Base-by-base conservation (phyloP, 1,140 invertebrate genomes). In the Lordiphosa stackelbergi region DNA sequence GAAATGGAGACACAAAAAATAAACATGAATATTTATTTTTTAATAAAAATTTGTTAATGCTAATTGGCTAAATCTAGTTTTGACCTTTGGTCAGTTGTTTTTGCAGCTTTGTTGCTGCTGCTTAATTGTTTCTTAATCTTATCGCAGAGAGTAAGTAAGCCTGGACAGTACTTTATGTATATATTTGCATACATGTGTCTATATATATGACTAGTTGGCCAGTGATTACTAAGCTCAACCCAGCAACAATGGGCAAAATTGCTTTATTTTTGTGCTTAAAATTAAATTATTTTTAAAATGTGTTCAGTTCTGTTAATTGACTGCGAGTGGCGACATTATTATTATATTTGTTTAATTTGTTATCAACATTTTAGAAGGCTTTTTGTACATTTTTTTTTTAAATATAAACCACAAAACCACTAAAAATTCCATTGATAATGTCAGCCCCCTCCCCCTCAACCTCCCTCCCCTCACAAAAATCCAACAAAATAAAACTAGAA, bases 361-460 rank as follows among this genome's bases (percentile, higher is more conserved):
- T 79, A 79, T 79, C 75, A 79, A 62, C 61, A 36, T 54, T 40
- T 66, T 31, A 31, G 28, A 31, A 31, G 28, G 43, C 24, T 6
- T 11, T 51, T 51, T 37, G 13, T 61, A 66, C 38, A 59, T 38
- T 56, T 55, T 54, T 65, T 53, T 19, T 19, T 2, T 41, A 66
- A 65, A 61, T 40, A 58, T 40, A 34, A 34, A 37, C 35, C 55
- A 40, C 38, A 34, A 73, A 54, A 53, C 46, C 61, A 42, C 66
- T 56, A 79, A 79, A 79, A 79, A 73, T 79, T 79, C 74, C 74
- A 81, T 79, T 79, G 75, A 79, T 81, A 81, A 79, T 79, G 53
- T 31, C 2, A 19, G 19, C 19, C 19, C 19, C 3, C 19, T 3
- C 19, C 3, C 19, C 24, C 5, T 7, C 24, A 4, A 0, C 24